These are phyloP conservation scores for Paratilapia polleni DNA, from an alignment of 2,113 vertebrate genomes.

Conservation along the genomic window DNA sequence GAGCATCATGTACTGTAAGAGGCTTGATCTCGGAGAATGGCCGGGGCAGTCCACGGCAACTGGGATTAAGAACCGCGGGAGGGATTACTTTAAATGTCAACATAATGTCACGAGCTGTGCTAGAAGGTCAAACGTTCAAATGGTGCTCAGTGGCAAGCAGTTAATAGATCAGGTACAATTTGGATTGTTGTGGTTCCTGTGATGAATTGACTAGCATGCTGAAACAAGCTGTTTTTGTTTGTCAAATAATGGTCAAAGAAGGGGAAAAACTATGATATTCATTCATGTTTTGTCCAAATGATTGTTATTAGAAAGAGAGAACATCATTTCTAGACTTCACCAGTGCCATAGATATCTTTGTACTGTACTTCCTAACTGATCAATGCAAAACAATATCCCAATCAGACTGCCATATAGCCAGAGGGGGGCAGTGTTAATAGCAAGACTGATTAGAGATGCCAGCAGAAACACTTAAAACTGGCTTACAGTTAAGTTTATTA, in stretches of 20 bases:
- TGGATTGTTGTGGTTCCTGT: slow-evolving; percentile 61
- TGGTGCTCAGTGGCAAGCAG: slow-evolving; percentile 72
- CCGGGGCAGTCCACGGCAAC: slow-evolving; percentile 59
- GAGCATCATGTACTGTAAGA: slow-evolving; percentile 22
- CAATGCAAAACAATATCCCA: not conserved
- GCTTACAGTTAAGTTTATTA: not conserved
- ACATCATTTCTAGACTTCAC: not conserved
- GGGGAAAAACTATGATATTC: not conserved
- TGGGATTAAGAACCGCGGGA: slow-evolving; percentile 73
- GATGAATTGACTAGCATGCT: slow-evolving; percentile 31
- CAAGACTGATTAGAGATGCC: slow-evolving; percentile 18
- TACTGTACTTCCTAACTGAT: not conserved
- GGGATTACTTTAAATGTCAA: slow-evolving; percentile 81
- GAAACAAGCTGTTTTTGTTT: slow-evolving; percentile 10
- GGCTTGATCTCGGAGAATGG: slow-evolving; percentile 45
- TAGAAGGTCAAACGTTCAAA: slow-evolving; percentile 80
- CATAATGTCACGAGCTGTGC: slow-evolving; percentile 78
- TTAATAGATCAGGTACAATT: slow-evolving; percentile 75
- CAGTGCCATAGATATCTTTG: not conserved
- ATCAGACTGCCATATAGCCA: slow-evolving; percentile 39
- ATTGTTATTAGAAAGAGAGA: not conserved
- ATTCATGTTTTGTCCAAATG: not conserved
- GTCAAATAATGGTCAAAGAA: not conserved
- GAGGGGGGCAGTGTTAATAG: slow-evolving; percentile 69
- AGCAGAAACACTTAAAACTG: not conserved